Percentiles rank a stretch among this genome's conserved stretches.
These are phyloP conservation scores for Ornithorhynchus anatinus DNA, from an alignment of 2,113 vertebrate genomes.

Conservation along the genomic window DNA sequence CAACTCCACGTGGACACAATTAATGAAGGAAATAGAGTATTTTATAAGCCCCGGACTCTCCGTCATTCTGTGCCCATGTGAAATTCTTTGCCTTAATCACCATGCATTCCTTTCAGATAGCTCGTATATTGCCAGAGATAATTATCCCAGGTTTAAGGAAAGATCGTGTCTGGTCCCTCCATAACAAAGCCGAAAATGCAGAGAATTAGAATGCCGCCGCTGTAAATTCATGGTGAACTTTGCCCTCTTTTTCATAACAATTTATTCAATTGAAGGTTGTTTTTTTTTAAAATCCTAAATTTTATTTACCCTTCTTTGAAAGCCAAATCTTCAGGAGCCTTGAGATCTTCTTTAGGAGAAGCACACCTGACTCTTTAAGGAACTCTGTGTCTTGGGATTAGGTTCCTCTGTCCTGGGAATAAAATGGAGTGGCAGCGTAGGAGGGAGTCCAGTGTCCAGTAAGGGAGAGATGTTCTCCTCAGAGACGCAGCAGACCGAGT, in stretches of 20 bases:
- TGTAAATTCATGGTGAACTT: constrained; percentile 21
- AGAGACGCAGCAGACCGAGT: too few species aligned
- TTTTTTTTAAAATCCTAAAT: neutral
- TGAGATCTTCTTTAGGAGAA: too few species aligned
- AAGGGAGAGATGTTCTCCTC: too few species aligned
- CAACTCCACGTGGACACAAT: constrained; percentile 78
- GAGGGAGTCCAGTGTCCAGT: too few species aligned
- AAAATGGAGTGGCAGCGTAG: too few species aligned
- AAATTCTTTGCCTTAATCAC: constrained; percentile 78
- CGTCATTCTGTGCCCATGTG: constrained; percentile 70
- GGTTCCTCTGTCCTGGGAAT: too few species aligned
- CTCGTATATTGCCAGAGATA: constrained; percentile 52
- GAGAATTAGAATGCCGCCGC: constrained; percentile 5
- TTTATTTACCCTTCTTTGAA: neutral
- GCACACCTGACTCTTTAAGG: too few species aligned
- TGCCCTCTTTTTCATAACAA: neutral
- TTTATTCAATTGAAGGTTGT: neutral
- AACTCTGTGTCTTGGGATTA: too few species aligned
- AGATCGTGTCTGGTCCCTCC: constrained; percentile 62
- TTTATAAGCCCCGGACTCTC: constrained; percentile 77
- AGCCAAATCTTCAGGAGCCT: neutral
- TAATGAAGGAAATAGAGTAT: constrained; percentile 81
- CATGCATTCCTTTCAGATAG: constrained; percentile 64
- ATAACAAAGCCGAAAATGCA: constrained; percentile 27
- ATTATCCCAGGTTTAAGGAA: constrained; percentile 50